phyloP scores from a whole-genome alignment of 2,113 vertebrate species.

The Charadrius vociferus region DNA sequence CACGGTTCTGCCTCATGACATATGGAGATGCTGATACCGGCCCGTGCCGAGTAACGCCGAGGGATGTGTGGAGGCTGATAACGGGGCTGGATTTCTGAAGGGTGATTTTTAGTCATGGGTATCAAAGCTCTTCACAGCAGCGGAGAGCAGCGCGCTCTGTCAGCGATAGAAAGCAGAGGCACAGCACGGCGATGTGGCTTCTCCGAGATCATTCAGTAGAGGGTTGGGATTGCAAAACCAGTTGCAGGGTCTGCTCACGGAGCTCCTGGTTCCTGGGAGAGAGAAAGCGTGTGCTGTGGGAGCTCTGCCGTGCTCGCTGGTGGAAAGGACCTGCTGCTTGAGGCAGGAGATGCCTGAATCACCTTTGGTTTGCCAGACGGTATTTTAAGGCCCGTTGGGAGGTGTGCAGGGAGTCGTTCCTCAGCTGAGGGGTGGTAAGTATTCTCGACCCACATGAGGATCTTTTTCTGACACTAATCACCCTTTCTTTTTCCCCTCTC shows the following conservation, averaged over 20 bases:
- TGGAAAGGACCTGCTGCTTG: neutral
- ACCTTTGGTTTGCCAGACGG: neutral
- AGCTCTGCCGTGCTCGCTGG: neutral
- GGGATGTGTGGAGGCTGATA: neutral
- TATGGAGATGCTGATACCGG: accelerated
- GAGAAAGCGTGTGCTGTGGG: neutral
- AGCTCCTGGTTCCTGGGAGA: accelerated
- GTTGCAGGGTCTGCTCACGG: neutral
- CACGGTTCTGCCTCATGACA: accelerated
- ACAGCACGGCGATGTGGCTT: accelerated
- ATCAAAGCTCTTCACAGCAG: neutral
- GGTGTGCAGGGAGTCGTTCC: neutral
- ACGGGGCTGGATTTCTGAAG: neutral
- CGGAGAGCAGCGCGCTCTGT: accelerated
- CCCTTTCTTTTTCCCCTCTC: neutral
- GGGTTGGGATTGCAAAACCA: neutral
- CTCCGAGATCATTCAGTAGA: too few relatives aligned
- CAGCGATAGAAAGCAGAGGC: neutral
- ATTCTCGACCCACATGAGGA: accelerated
- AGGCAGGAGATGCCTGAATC: neutral
- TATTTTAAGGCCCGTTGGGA: neutral
- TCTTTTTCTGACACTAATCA: accelerated
- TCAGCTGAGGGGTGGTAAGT: neutral
- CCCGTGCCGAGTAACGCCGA: accelerated
- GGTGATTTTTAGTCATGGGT: accelerated